These are phyloP conservation scores for Heterotis niloticus DNA, from an alignment of 2,113 vertebrate genomes.

Conservation along the genomic window DNA sequence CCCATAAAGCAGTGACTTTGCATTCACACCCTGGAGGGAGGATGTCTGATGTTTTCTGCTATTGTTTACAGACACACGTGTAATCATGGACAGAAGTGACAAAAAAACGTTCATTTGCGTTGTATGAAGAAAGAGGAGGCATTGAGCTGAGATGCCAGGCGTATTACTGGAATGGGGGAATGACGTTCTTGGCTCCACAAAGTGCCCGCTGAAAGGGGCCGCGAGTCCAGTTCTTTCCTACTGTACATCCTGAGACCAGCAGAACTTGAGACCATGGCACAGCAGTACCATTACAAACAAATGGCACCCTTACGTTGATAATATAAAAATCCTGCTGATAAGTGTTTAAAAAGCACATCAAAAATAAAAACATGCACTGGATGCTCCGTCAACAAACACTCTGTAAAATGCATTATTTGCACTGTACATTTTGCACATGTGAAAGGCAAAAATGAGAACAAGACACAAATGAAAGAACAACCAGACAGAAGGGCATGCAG, in stretches of 20 bases:
- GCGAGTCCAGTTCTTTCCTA: neutral
- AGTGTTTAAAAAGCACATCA: too few relatives aligned
- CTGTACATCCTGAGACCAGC: neutral
- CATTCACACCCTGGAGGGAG: neutral
- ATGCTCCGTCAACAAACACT: neutral
- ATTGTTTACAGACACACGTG: too few relatives aligned
- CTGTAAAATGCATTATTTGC: neutral
- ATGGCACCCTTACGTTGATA: neutral
- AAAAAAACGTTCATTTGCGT: neutral
- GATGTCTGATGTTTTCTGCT: neutral
- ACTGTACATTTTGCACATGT: neutral
- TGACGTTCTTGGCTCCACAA: neutral
- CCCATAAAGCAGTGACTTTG: neutral
- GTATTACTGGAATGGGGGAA: conserved; percentile 1
- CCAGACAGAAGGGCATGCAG: conserved; percentile 55
- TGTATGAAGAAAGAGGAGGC: neutral
- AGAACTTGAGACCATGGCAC: neutral
- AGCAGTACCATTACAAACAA: neutral
- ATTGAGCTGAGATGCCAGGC: neutral
- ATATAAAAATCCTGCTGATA: too few relatives aligned
- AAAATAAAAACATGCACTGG: too few relatives aligned
- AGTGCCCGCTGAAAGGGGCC: neutral
- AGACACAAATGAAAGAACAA: conserved; percentile 30
- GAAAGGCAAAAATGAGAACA: conserved; percentile 23
- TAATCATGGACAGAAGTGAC: neutral